Conservation (phyloP, 1,140 invertebrate genomes). For the Trissolcus basalis region DNA sequence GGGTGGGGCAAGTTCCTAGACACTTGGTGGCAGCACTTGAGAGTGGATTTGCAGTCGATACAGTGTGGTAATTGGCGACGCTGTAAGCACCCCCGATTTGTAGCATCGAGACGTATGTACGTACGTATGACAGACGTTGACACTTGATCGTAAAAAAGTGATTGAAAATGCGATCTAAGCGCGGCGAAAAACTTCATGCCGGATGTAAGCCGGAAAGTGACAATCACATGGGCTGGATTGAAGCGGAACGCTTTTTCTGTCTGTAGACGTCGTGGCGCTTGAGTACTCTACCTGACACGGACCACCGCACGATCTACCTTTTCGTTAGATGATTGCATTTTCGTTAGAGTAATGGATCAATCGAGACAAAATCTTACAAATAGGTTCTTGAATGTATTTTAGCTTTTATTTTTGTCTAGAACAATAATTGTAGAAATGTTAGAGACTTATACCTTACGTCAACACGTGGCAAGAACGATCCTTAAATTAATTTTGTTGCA, state of each 20-base stretch:
- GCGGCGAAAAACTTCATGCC: constrained; percentile 65
- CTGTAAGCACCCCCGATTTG: constrained; percentile 36
- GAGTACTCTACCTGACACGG: too few relatives aligned
- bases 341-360: too few relatives aligned
- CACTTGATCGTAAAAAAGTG: constrained; percentile 71
- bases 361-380: too few relatives aligned
- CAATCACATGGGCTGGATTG: constrained; percentile 67
- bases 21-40: constrained; percentile 39
- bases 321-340: too few relatives aligned
- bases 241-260: constrained; percentile 65
- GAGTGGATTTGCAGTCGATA: constrained; percentile 52
- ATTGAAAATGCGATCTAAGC: constrained; percentile 66
- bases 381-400: too few relatives aligned
- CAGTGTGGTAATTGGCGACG: constrained; percentile 50
- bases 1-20: constrained; percentile 23
- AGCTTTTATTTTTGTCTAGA: too few relatives aligned
- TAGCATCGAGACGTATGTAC: constrained; percentile 43
- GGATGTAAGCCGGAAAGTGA: constrained; percentile 73
- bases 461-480: too few relatives aligned
- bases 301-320: too few relatives aligned
- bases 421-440: too few relatives aligned
- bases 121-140: constrained; percentile 27
- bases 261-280: constrained; percentile 63
- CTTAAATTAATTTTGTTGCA: too few relatives aligned
- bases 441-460: too few relatives aligned